Evolutionary conservation across 2,888 invertebrate species (phyloP), one percentile per base, ranked within the genome.

Genomic region (Bellardia bayeri): DNA sequence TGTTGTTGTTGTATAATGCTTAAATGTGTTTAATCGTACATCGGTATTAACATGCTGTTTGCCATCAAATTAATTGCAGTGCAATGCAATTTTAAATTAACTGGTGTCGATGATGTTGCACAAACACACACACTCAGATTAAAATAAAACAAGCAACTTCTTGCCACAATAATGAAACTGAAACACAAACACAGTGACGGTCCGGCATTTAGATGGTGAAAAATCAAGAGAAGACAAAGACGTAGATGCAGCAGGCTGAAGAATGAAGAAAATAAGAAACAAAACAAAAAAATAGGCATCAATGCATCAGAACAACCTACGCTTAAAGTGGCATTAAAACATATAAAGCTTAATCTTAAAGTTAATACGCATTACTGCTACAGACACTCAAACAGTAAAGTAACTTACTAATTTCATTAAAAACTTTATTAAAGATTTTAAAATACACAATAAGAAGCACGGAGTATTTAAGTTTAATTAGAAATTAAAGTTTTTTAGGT

Each of bases 21-120:
- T 82, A 85, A 87, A 87, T 87, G 79, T 85, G 85, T 87, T 85
- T 87, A 87, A 87, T 87, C 87, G 85, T 82, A 87, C 82, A 87
- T 85, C 85, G 87, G 82, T 87, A 85, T 85, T 87, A 87, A 85
- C 87, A 87, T 87, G 85, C 82, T 87, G 85, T 85, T 87, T 79
- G 85, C 87, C 82, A 85, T 87, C 85, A 87, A 87, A 87, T 87
- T 87, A 87, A 87, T 87, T 82, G 87, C 82, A 61, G 85, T 82
- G 85, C 87, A 81, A 71, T 79, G 80, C 85, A 85, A 82, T 85
- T 87, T 87, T 85, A 82, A 87, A 87, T 87, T 82, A 87, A 82
- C 87, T 82, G 69, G 82, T 85, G 87, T 87, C 85, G 87, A 87
- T 82, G 85, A 87, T 87, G 82, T 85, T 79, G 63, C 79, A 58